These are phyloP conservation scores for Hemicordylus capensis DNA, from an alignment of 2,113 vertebrate species.

Conservation along the genomic window DNA sequence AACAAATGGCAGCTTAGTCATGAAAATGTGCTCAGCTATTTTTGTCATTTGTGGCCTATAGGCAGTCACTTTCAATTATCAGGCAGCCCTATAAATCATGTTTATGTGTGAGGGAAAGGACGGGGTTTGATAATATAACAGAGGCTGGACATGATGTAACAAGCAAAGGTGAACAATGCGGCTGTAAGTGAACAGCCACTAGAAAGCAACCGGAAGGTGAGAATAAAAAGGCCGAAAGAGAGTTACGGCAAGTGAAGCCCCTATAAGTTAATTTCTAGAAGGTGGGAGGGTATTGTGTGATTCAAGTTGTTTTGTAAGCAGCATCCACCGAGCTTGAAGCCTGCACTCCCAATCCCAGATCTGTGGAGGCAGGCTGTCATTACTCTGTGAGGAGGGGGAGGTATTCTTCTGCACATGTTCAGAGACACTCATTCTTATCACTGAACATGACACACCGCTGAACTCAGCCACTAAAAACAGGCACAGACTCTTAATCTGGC, in stretches of 20 bases:
- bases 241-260: not conserved
- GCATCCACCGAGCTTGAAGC: not conserved
- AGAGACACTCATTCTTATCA: not conserved
- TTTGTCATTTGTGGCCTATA: fast-evolving
- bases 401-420: not conserved
- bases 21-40: slow-evolving; percentile 9
- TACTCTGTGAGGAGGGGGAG: not conserved
- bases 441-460: not conserved
- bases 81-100: not conserved
- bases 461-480: not conserved
- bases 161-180: not conserved
- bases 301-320: not conserved
- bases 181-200: not conserved
- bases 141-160: not conserved
- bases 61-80: not conserved
- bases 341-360: not conserved
- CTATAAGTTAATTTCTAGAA: not conserved
- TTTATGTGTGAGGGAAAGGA: not conserved
- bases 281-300: not conserved
- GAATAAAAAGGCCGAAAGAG: not conserved
- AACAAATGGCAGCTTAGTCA: slow-evolving; percentile 3
- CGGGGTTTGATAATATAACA: not conserved
- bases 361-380: not conserved
- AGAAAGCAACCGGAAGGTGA: not conserved
- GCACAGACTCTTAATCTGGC: not conserved